Base-by-base conservation (phyloP, 2,113 vertebrate genomes). In the Himantopus leucocephalus region DNA sequence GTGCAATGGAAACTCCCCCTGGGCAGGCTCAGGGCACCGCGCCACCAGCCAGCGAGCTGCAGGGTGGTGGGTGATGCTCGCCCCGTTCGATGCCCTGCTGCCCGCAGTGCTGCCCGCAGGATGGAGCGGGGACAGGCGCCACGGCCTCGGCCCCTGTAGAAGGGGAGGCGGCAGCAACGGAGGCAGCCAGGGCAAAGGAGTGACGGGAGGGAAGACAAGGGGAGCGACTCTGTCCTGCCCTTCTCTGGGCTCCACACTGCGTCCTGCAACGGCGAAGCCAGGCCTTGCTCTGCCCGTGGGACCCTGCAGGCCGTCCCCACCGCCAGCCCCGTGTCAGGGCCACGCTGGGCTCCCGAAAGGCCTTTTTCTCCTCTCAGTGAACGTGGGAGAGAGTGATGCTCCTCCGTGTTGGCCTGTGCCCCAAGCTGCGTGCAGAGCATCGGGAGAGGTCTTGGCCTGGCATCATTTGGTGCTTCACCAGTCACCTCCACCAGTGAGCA, bases 141-240 rank as follows among this genome's bases (percentile, higher is more conserved):
- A 29, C 2, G 1, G 48, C 53, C 68, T 3, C 0, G 5, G 8
- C 47, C 58, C 35, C 3, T 1, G 17, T 6, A 39, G 71, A n/a
- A n/a, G 14, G 6, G 12, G 10, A 60, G 50, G 34, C 63, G 50
- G 60, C 4, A 3, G 68, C 27, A 3, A 5, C 0, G 17, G 63
- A 62, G 32, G 47, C 71, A 73, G 60, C 5, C 5, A 0, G 2
- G 22, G n/a, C 0, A 0, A 60, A 29, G 60, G 58, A 2, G n/a
- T 59, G 63, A 10, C 37, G 4, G 26, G 41, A 45, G 71, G 58
- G 70, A 52, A 23, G n/a, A 17, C 27, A 22, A 79, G 27, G 24
- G 66, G 24, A 41, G 17, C 5, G 23, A 73, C 53, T 53, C 55
- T 4, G 0, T 9, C 2, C 13, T 50, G 62, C 45, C 74, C 30